Evolutionary conservation across 64 coral and sea anemone genomes (phyloP), one percentile per base, ranked within the genome.

Genomic region (Orbicella faveolata): DNA sequence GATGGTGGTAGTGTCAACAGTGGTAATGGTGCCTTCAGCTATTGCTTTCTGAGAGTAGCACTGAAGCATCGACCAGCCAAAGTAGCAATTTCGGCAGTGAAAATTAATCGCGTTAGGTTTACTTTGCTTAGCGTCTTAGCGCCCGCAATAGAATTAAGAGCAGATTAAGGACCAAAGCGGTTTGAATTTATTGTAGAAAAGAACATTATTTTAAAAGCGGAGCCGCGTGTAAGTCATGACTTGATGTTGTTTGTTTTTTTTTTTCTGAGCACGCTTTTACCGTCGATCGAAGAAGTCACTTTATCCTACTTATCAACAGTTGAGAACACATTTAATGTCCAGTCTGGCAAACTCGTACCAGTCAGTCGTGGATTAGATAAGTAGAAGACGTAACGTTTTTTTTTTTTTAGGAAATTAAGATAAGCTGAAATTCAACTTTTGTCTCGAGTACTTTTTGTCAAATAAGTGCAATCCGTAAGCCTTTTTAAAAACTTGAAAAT

Each of bases 301-400:
- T 85, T 68, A 72, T 85, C 82, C 82, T 83, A 83, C 80, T 85
- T 85, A 85, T 85, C 82, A 85, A 85, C 82, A 85, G 65, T 85
- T 15, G 63, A 48, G 73, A 72, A 52, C 39, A 44, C 65, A 70
- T 70, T 70, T 70, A 23, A 33, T 70, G 67, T 70, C 30, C 67
- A 70, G 67, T 70, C 15, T 70, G 67, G 25, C 67, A 70, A 70
- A 70, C 25, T 33, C 21, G 21, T 70, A 70, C 10, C 21, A 70
- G 65, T 85, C 82, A 21, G 82, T 85, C 18, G 61, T 83, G 20
- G 15, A 83, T 83, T 66, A 63, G 61, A 65, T 39, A 66, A 21
- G 20, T 21, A 66, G 5, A 70, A 70, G 5, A 23, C 11, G 67
- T 33, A 26, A 70, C n/a, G 21, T 33, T 11, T 67, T 30, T 30